phyloP scores from a whole-genome alignment of 2,113 vertebrate genomes.

The Crypturellus undulatus region DNA sequence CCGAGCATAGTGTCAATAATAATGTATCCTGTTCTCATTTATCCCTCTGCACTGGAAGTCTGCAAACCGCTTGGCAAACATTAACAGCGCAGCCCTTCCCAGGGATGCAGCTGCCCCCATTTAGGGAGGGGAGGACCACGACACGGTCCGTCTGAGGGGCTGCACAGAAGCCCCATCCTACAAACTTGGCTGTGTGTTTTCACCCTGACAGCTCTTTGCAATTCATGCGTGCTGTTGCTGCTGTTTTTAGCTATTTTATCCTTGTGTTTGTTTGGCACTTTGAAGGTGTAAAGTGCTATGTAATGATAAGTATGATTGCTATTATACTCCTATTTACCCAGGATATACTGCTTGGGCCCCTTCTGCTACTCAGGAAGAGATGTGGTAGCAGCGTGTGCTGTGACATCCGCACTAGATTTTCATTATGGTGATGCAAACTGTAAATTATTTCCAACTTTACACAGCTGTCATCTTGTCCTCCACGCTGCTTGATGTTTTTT shows the following conservation, averaged over 20 bases:
- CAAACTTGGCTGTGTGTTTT: neutral
- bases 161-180: neutral
- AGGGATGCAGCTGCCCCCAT: neutral
- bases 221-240: neutral
- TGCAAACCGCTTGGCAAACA: neutral
- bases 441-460: constrained; percentile 71
- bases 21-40: constrained; percentile 60
- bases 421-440: constrained; percentile 69
- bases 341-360: constrained; percentile 49
- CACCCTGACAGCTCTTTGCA: neutral
- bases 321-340: constrained; percentile 48
- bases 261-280: constrained; percentile 31
- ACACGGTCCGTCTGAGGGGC: too few relatives aligned
- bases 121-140: too few relatives aligned
- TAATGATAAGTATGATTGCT: constrained; percentile 51
- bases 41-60: neutral
- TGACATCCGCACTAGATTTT: constrained; percentile 67
- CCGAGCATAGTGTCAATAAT: neutral
- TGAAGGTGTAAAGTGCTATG: constrained; percentile 21
- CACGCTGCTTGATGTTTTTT: constrained; percentile 55
- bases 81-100: neutral
- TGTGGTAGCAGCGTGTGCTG: constrained; percentile 13
- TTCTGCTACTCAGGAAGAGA: constrained; percentile 32
- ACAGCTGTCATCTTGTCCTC: constrained; percentile 68
- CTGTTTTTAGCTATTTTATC: neutral